Evolutionary conservation across 2,797 vertebrate genomes (phyloP), one percentile per base, ranked within the genome.

Genomic region (Octomys mimax): DNA sequence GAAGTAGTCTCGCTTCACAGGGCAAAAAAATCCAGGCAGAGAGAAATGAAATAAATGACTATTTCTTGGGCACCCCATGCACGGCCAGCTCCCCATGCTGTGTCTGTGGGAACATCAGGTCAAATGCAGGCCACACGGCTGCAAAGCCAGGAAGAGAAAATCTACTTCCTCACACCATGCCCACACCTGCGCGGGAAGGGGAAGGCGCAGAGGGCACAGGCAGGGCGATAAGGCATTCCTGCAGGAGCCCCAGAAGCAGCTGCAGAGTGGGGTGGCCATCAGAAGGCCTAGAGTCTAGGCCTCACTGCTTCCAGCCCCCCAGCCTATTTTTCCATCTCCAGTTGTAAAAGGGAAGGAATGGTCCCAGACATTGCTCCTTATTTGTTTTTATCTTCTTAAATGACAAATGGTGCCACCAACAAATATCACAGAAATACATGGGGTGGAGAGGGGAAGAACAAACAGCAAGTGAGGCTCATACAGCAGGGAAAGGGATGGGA

Each of bases 401-500:
- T 57, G 77, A 87, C 59, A 77, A 73, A 46, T 21, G 19, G 12
- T 54, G n/a, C 9, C 80, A 68, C 31, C 24, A 42, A n/a, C 28
- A 28, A 49, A 19, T 18, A 10, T 84, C 54, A 28, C 66, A 26
- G 71, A 22, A 24, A 21, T 42, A 54, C 77, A 1, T 36, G 1
- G 42, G 26, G 6, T 7, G 5, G 28, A 22, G 79, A 19, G 61
- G 49, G 19, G 1, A 12, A 18, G 19, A 77, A 18, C 18, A 11
- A 77, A 21, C 18, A 11, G 16, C 0, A 9, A 31, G 6, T 2
- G n/a, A 68, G 70, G 70, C 52, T 88, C 79, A 2, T 79, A 8
- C 1, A 2, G 19, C 16, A 57, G 79, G 19, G 66, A 39, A 8
- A 33, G 42, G 19, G 6, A 0, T 2, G 18, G 0, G 2, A 21